Percentiles rank a stretch among this genome's conserved stretches.
These are phyloP conservation scores for Caenorhabditis briggsae DNA, from an alignment of 1,140 invertebrate genomes.

Conservation along the genomic window DNA sequence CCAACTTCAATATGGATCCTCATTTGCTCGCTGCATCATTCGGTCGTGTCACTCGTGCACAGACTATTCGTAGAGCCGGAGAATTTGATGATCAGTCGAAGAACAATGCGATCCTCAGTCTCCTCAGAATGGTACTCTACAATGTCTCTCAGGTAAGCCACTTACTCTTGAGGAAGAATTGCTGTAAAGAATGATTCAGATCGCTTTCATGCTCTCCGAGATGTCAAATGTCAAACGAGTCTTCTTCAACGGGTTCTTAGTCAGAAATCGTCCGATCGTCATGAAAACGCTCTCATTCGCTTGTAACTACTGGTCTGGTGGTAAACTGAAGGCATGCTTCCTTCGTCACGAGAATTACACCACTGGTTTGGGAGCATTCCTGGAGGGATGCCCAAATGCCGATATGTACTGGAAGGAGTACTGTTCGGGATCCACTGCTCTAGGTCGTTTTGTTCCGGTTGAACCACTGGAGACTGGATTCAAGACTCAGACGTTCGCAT, in stretches of 20 bases:
- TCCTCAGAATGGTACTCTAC: conserved; percentile 85
- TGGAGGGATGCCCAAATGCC: conserved; percentile 81
- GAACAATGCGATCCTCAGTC: conserved; percentile 83
- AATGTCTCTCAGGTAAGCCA: conserved; percentile 82
- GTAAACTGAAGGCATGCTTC: conserved; percentile 84
- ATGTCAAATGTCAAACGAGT: conserved; percentile 79
- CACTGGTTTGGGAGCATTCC: conserved; percentile 85
- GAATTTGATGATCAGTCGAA: conserved; percentile 40
- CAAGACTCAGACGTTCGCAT: conserved; percentile 65
- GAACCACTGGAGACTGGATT: conserved; percentile 68
- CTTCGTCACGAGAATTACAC: conserved; percentile 86
- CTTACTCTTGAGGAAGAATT: too few species aligned
- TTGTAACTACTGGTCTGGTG: conserved; percentile 84
- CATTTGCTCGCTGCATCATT: conserved; percentile 86
- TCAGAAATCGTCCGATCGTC: conserved; percentile 84
- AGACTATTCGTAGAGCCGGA: conserved; percentile 15
- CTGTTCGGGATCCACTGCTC: conserved; percentile 84
- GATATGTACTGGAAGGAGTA: conserved; percentile 84
- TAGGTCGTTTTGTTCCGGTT: conserved; percentile 80
- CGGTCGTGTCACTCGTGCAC: conserved; percentile 81
- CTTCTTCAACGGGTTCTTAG: conserved; percentile 86
- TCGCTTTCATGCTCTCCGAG: conserved; percentile 78
- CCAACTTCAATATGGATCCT: conserved; percentile 79
- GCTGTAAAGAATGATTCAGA: conserved; percentile 66
- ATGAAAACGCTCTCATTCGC: conserved; percentile 86